These are phyloP conservation scores for Chelonus formosanus DNA, from an alignment of 2,888 invertebrate genomes.

Conservation along the genomic window DNA sequence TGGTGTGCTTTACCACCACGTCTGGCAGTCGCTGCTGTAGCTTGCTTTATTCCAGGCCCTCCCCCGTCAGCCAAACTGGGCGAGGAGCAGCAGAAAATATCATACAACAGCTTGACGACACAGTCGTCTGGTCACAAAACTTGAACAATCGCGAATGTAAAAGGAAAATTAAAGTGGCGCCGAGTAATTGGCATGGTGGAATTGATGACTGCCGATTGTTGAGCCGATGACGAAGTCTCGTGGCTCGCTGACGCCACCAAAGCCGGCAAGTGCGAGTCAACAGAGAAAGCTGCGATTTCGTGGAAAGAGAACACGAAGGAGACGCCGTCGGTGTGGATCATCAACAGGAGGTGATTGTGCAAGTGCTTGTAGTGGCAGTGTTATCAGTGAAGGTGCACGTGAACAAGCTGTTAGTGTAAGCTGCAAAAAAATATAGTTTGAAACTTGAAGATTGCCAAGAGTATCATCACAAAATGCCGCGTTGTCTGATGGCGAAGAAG, in stretches of 20 bases:
- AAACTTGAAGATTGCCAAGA: too few species aligned
- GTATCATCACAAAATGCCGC: conserved; percentile 75
- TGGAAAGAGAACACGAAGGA: conserved; percentile 47
- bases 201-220: conserved; percentile 42
- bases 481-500: conserved; percentile 95
- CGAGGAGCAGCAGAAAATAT: conserved; percentile 8
- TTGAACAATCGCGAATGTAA: conserved; percentile 4
- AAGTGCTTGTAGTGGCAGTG: conserved; percentile 29
- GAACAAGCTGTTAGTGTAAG: neutral
- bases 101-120: too few species aligned
- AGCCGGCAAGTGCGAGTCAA: conserved; percentile 46
- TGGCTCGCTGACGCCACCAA: conserved; percentile 45
- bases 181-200: conserved; percentile 40
- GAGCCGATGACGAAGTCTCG: conserved; percentile 49
- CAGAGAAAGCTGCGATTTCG: conserved; percentile 49
- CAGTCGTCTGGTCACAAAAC: neutral
- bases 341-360: conserved; percentile 23
- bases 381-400: conserved; percentile 30
- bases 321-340: conserved; percentile 46
- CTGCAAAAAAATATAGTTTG: too few species aligned
- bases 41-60: conserved; percentile 32
- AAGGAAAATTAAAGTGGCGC: neutral
- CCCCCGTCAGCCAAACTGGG: conserved; percentile 2
- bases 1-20: conserved; percentile 38
- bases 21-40: conserved; percentile 48